A percentile compares a stretch with the other conserved stretches of the same genome.
phyloP scores from a whole-genome alignment of 2,888 invertebrate species.

The Neocrepidodera transversa region DNA sequence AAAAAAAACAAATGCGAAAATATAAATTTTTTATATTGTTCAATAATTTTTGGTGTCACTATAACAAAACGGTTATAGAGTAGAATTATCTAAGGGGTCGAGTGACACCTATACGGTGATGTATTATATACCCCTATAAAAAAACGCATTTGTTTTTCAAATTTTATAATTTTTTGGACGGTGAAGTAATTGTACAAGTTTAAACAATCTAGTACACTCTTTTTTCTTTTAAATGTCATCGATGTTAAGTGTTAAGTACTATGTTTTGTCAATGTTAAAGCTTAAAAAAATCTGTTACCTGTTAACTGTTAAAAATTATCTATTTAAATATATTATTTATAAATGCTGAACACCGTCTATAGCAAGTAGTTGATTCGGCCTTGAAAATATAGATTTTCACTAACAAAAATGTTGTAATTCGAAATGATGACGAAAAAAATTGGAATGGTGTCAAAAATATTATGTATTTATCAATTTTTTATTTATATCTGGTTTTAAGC shows the following conservation, averaged over 20 bases:
- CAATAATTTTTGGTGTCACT: no score
- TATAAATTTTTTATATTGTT: background rate
- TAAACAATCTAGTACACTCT: background rate
- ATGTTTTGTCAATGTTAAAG: slow-evolving; percentile 29
- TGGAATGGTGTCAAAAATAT: background rate
- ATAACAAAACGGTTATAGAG: no score
- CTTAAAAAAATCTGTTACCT: slow-evolving; percentile 35
- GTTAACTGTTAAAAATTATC: slow-evolving; percentile 29
- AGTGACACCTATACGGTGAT: slow-evolving; percentile 2
- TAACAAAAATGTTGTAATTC: slow-evolving; percentile 15
- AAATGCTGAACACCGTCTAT: slow-evolving; percentile 48
- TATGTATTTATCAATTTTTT: no score
- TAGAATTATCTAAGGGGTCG: background rate
- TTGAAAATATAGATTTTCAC: slow-evolving; percentile 39
- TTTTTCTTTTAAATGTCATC: background rate
- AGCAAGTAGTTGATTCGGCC: slow-evolving; percentile 57
- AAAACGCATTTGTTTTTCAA: background rate
- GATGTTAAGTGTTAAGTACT: slow-evolving; percentile 21
- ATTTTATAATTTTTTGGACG: no score
- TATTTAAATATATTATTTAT: slow-evolving; percentile 15
- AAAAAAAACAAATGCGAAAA: background rate
- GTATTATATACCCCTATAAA: background rate
- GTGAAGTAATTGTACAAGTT: no score
- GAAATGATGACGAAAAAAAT: slow-evolving; percentile 4
- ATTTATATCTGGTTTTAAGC: no score